Conservation (phyloP, 2,888 invertebrate genomes). For the Drosophila ezoana region DNA sequence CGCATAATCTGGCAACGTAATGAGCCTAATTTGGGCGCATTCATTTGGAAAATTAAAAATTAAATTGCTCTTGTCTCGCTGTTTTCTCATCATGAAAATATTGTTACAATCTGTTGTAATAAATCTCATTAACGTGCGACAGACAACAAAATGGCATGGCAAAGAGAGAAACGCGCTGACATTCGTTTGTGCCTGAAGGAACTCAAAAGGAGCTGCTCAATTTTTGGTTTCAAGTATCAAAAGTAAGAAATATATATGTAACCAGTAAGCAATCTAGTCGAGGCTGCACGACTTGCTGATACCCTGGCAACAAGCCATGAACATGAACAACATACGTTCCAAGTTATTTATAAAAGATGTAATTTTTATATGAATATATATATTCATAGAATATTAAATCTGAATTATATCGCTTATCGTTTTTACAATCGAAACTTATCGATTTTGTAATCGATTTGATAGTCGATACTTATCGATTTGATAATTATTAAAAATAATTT, state of each 20-base stretch:
- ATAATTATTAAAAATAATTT: no score
- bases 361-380: no score
- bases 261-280: background rate
- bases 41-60: conserved; percentile 81
- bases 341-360: no score
- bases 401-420: no score
- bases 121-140: conserved; percentile 70
- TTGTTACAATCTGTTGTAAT: conserved; percentile 64
- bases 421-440: no score
- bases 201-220: conserved; percentile 18
- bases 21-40: conserved; percentile 78
- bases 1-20: conserved; percentile 64
- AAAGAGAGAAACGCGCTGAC: conserved; percentile 9
- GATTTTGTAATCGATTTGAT: no score
- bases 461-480: no score
- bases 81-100: conserved; percentile 39
- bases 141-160: conserved; percentile 28
- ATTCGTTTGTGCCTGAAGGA: conserved; percentile 18
- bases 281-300: background rate
- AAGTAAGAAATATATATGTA: background rate
- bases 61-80: conserved; percentile 77
- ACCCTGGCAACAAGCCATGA: background rate
- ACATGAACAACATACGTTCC: no score
- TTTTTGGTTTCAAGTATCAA: conserved; percentile 8
- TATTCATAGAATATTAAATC: no score